Evolutionary conservation across 2,888 invertebrate species (phyloP).

Genomic region (Harpalus rubripes): DNA sequence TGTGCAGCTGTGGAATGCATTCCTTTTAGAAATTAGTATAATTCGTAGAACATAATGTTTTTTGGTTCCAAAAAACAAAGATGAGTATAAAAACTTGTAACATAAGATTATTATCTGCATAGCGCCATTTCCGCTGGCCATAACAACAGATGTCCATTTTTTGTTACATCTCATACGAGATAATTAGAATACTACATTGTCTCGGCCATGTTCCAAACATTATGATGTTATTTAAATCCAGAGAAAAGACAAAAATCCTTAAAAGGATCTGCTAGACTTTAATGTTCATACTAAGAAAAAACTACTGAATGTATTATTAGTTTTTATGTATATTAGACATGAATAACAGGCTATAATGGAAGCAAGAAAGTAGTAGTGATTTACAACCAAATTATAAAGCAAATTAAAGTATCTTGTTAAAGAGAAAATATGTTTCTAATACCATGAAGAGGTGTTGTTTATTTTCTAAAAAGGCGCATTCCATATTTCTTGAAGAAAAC

Average conservation of each 20-base stretch:
- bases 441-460: slow-evolving; percentile 21
- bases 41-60: background rate
- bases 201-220: background rate
- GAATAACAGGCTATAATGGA: background rate
- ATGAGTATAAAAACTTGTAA: background rate
- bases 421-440: slow-evolving; percentile 24
- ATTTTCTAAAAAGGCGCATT: slow-evolving; percentile 19
- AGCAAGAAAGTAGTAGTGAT: slow-evolving; percentile 13
- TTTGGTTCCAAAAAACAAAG: background rate
- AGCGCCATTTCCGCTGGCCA: background rate
- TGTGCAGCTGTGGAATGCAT: background rate
- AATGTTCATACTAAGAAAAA: no score
- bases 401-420: slow-evolving; percentile 28
- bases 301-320: no score
- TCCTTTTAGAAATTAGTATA: background rate
- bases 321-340: no score
- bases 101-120: background rate
- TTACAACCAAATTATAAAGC: slow-evolving; percentile 25
- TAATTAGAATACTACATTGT: background rate
- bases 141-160: background rate
- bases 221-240: no score
- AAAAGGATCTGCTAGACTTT: no score
- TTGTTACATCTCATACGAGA: background rate
- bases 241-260: no score
- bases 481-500: slow-evolving; percentile 33